These are phyloP conservation scores for Danio rerio DNA, from an alignment of 2,113 vertebrate genomes.

Conservation along the genomic window GRCz12tu NC_133183.1:30686001-30686500, in stretches of 20 bases:
- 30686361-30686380: conserved; percentile 34
- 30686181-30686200: conserved; percentile 60
- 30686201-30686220: conserved; percentile 45
- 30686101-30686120: conserved; percentile 20
- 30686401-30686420: conserved; percentile 46
- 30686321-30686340: conserved; percentile 63
- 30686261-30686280: conserved; percentile 55
- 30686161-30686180: conserved; percentile 62
- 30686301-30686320: conserved; percentile 58
- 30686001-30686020: not conserved
- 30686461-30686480: not conserved
- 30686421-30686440: conserved; percentile 36
- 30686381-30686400: conserved; percentile 41
- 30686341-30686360: conserved; percentile 64
- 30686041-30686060: not conserved
- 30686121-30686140: conserved; percentile 50
- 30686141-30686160: conserved; percentile 48
- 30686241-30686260: conserved; percentile 43
- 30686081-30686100: conserved; percentile 51
- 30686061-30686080: conserved; percentile 38
- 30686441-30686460: conserved; percentile 28
- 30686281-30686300: conserved; percentile 58
- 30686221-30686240: conserved; percentile 44
- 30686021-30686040: conserved; percentile 32
- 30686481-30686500: conserved; percentile 1